Evolutionary conservation across 2,113 vertebrate species (phyloP).

Genomic region (Butastur rufipennis): DNA sequence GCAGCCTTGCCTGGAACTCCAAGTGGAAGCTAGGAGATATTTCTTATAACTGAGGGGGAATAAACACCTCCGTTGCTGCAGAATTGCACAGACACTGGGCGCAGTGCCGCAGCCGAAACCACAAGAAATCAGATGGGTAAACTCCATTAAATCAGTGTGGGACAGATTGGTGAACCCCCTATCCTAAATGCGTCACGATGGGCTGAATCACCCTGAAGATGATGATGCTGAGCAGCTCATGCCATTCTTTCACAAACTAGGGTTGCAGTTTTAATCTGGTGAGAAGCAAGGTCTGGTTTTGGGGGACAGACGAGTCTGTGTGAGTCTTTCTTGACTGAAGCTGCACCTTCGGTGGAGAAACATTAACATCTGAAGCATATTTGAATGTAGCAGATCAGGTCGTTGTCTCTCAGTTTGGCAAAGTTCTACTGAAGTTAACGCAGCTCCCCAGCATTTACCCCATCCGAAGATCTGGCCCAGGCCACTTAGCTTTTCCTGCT

Average conservation of each 20-base stretch:
- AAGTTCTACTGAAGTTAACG: neutral
- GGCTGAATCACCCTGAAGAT: neutral
- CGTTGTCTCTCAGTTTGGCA: neutral
- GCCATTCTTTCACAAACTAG: neutral
- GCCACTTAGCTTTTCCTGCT: neutral
- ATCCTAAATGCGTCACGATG: neutral
- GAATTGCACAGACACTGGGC: neutral
- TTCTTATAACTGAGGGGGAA: neutral
- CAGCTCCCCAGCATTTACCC: neutral
- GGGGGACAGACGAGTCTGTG: accelerated
- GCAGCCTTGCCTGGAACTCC: neutral
- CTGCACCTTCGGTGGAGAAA: neutral
- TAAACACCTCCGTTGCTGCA: neutral
- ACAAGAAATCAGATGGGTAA: neutral
- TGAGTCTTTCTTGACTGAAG: neutral
- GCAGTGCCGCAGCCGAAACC: accelerated
- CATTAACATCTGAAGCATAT: neutral
- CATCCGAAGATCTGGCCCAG: neutral
- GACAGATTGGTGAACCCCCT: neutral
- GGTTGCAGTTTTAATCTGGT: neutral
- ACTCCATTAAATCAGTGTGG: neutral
- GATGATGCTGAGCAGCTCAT: neutral
- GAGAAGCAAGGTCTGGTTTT: neutral
- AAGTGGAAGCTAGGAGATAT: neutral
- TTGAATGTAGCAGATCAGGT: neutral